Conservation (phyloP, 1,140 invertebrate species). For the Lordiphosa clarofinis region DNA sequence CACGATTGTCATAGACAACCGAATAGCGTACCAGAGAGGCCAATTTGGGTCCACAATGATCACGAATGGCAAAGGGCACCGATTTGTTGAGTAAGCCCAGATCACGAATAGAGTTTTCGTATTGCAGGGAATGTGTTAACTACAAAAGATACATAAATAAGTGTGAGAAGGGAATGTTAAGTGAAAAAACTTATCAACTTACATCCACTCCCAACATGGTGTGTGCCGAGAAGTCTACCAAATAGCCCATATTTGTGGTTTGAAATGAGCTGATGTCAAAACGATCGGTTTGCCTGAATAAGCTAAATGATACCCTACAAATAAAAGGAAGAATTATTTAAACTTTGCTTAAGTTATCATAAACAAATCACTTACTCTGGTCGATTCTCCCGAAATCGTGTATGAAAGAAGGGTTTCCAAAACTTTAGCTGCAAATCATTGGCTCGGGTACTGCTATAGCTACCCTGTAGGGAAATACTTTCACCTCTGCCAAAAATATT, state of each 20-base stretch:
- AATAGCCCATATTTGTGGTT: slow-evolving; percentile 61
- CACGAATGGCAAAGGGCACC: slow-evolving; percentile 71
- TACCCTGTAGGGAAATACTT: slow-evolving; percentile 72
- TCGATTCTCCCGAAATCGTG: slow-evolving; percentile 67
- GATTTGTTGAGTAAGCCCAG: slow-evolving; percentile 56
- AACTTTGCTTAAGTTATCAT: neutral
- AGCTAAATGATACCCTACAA: slow-evolving; percentile 65
- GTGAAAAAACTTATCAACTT: slow-evolving; percentile 9
- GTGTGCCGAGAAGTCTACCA: slow-evolving; percentile 63
- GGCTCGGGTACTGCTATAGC: slow-evolving; percentile 69
- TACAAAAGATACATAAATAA: slow-evolving; percentile 2
- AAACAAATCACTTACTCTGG: slow-evolving; percentile 61
- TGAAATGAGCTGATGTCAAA: slow-evolving; percentile 68
- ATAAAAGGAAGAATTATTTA: neutral
- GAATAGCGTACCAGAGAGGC: slow-evolving; percentile 73
- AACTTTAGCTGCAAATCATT: slow-evolving; percentile 75
- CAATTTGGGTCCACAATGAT: slow-evolving; percentile 75
- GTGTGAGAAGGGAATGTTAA: neutral
- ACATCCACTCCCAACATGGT: slow-evolving; percentile 67
- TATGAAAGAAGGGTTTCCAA: slow-evolving; percentile 78
- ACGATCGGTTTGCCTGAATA: slow-evolving; percentile 70
- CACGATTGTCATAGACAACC: slow-evolving; percentile 66
- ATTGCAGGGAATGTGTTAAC: slow-evolving; percentile 77
- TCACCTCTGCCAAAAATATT: slow-evolving; percentile 76
- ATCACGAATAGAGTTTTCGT: slow-evolving; percentile 72